A percentile compares a stretch with the other conserved stretches of the same genome.
These are phyloP conservation scores for Manis crassicaudata DNA, from an alignment of 2,797 vertebrate species.

Conservation along the genomic window DNA sequence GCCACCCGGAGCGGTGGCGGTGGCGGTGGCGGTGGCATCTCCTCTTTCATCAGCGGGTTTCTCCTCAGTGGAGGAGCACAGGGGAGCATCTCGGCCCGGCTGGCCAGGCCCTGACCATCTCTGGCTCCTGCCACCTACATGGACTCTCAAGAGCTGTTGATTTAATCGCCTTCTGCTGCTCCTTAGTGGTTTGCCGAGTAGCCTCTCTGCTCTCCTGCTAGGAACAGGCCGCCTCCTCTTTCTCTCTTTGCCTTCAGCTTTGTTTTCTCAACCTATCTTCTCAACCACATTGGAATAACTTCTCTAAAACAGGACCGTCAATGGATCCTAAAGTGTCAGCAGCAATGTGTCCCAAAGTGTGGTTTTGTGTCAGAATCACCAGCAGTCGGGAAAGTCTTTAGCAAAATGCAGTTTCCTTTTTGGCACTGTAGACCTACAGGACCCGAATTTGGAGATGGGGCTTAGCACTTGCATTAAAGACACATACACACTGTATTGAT, in stretches of 20 bases:
- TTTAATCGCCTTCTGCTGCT: fast-evolving
- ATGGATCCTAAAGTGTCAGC: fast-evolving
- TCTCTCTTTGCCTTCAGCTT: not conserved
- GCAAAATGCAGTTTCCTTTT: not conserved
- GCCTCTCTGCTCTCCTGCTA: not conserved
- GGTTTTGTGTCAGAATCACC: not conserved
- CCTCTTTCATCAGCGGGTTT: too few species aligned
- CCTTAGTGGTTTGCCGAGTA: too few species aligned
- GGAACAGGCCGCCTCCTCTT: not conserved
- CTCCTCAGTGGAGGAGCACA: not conserved
- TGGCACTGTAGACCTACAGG: fast-evolving
- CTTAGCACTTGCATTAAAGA: not conserved
- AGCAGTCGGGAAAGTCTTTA: fast-evolving
- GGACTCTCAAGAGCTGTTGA: too few species aligned
- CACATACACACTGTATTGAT: not conserved
- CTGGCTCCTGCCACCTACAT: fast-evolving
- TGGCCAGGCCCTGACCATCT: not conserved
- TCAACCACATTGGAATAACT: not conserved
- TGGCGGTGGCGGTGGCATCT: not conserved
- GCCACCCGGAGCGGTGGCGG: fast-evolving
- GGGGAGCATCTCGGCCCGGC: fast-evolving
- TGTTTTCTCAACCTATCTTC: not conserved
- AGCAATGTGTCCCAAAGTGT: fast-evolving
- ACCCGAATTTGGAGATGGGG: not conserved
- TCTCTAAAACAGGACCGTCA: not conserved